These are phyloP conservation scores for Platycercus adscitus DNA, from an alignment of 2,113 vertebrate species.

Conservation along the genomic window DNA sequence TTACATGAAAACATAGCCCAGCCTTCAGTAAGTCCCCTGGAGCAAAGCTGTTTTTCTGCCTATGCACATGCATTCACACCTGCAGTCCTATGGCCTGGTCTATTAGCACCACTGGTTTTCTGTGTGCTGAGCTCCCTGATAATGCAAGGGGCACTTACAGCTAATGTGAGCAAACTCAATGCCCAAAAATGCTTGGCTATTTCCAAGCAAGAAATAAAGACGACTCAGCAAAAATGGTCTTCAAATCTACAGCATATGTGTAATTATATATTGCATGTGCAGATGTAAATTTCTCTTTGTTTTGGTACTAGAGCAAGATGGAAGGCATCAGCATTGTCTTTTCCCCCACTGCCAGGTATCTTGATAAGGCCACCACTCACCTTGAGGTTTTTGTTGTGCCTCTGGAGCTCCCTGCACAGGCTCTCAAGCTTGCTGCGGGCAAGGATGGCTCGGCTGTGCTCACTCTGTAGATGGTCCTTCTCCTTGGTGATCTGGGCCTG, in stretches of 20 bases:
- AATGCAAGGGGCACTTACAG: not conserved
- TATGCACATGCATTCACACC: accelerated
- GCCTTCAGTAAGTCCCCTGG: not conserved
- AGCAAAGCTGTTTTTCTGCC: not conserved
- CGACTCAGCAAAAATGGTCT: not conserved
- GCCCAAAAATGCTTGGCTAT: not conserved
- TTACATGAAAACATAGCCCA: not conserved
- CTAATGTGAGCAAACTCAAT: not conserved
- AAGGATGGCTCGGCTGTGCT: slow-evolving; percentile 81
- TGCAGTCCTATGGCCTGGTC: not conserved
- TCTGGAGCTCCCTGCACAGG: slow-evolving; percentile 90
- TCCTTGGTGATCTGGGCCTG: slow-evolving; percentile 81
- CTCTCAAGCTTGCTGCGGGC: slow-evolving; percentile 90
- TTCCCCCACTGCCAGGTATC: not conserved
- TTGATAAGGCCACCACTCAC: slow-evolving; percentile 62
- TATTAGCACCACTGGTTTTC: not conserved
- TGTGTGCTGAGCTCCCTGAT: not conserved
- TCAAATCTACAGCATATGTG: not conserved
- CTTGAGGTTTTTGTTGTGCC: slow-evolving; percentile 88
- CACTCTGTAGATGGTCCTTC: slow-evolving; percentile 87
- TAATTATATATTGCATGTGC: not conserved
- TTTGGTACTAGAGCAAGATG: not conserved
- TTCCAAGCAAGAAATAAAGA: not conserved
- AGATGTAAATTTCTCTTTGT: not conserved
- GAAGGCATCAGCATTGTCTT: not conserved